A percentile compares a stretch with the other conserved stretches of the same genome.
These are phyloP conservation scores for Biston betularia DNA, from an alignment of 2,888 invertebrate species.

Conservation along the genomic window DNA sequence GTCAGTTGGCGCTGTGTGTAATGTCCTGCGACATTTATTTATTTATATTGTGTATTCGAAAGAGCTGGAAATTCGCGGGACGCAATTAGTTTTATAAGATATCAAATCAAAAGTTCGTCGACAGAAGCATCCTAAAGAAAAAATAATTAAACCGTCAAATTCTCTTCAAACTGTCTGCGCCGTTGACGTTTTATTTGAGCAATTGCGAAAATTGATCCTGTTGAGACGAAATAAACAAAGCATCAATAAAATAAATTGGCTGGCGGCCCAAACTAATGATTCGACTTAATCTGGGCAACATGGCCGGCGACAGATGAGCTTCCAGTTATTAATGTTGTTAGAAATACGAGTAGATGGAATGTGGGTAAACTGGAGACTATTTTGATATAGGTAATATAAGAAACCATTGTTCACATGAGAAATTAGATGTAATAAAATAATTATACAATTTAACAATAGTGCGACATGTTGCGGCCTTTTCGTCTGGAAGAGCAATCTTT, in stretches of 20 bases:
- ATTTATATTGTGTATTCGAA: not conserved
- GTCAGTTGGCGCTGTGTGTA: no score
- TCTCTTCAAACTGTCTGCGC: conserved; percentile 8
- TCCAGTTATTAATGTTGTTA: conserved; percentile 16
- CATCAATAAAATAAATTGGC: conserved; percentile 31
- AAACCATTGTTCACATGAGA: no score
- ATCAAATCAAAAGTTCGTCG: conserved; percentile 10
- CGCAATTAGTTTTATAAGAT: not conserved
- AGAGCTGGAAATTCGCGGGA: not conserved
- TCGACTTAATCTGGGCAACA: conserved; percentile 5
- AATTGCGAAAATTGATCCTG: conserved; percentile 20
- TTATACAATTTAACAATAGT: no score
- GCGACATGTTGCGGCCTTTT: no score
- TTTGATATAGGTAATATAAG: no score
- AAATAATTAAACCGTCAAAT: conserved; percentile 17
- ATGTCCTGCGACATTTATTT: no score
- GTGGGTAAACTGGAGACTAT: not conserved
- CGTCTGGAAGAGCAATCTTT: no score
- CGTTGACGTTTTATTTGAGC: conserved; percentile 22
- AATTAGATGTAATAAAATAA: no score
- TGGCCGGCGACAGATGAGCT: conserved; percentile 3
- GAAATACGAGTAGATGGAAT: not conserved
- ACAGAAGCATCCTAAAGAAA: conserved; percentile 12
- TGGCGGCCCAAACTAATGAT: conserved; percentile 24
- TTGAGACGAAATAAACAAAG: conserved; percentile 20